Conservation (phyloP, 2,888 invertebrate species). For the Ornithoptera alexandrae region DNA sequence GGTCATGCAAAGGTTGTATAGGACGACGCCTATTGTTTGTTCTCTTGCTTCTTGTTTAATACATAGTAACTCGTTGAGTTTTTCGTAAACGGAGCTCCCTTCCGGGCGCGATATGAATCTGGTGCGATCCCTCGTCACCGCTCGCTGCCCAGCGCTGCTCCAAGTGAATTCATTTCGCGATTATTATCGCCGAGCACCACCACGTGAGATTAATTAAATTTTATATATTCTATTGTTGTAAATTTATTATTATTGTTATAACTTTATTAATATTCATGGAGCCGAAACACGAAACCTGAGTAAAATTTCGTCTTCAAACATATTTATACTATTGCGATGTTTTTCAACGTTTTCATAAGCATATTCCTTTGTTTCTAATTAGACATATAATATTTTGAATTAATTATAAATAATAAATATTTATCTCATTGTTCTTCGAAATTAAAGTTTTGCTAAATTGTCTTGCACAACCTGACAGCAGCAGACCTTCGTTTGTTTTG, state of each 20-base stretch:
- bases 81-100: constrained; percentile 29
- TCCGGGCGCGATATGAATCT: constrained; percentile 36
- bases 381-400: constrained; percentile 4
- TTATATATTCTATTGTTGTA: constrained; percentile 52
- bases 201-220: constrained; percentile 46
- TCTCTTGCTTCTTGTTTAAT: constrained; percentile 15
- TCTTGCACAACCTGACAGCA: too few relatives aligned
- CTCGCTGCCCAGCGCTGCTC: constrained; percentile 8
- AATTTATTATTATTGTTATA: constrained; percentile 16
- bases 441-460: constrained; percentile 6
- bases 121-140: constrained; percentile 30
- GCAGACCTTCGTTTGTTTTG: too few relatives aligned
- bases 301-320: constrained; percentile 4
- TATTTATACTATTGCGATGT: background rate
- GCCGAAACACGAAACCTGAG: constrained; percentile 2
- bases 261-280: constrained; percentile 13
- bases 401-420: constrained; percentile 13
- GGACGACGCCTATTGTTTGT: constrained; percentile 62
- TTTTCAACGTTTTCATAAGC: background rate
- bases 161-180: constrained; percentile 13
- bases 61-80: constrained; percentile 12
- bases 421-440: constrained; percentile 5
- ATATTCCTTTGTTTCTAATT: constrained; percentile 18
- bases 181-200: constrained; percentile 9
- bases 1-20: constrained; percentile 63